Conservation (phyloP, 2,113 vertebrate species). For the Chlamydotis undulata region DNA sequence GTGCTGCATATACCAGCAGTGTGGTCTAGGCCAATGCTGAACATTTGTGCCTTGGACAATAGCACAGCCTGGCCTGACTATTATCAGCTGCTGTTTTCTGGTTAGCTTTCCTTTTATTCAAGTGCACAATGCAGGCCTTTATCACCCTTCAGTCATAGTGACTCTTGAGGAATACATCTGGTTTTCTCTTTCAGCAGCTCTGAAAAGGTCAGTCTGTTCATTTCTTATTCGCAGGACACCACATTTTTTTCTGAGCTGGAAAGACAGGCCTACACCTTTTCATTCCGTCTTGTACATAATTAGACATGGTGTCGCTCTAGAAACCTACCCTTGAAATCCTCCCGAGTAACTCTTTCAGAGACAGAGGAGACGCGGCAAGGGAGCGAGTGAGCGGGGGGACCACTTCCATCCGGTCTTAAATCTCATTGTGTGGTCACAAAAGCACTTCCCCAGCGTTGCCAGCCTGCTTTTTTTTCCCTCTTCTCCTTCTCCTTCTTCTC, state of each 20-base stretch:
- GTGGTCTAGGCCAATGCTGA: slow-evolving; percentile 84
- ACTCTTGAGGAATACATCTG: slow-evolving; percentile 88
- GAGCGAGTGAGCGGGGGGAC: not conserved
- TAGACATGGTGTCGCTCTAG: slow-evolving; percentile 78
- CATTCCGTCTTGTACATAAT: slow-evolving; percentile 78
- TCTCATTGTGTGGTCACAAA: slow-evolving; percentile 65
- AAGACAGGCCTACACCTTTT: slow-evolving; percentile 83
- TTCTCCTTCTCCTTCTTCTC: slow-evolving; percentile 12
- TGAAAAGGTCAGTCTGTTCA: slow-evolving; percentile 86
- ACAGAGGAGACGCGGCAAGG: not conserved
- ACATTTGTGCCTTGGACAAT: slow-evolving; percentile 83
- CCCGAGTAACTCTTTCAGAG: slow-evolving; percentile 69
- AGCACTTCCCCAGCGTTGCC: not conserved
- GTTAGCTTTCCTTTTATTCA: slow-evolving; percentile 84
- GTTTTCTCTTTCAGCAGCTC: slow-evolving; percentile 85
- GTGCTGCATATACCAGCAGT: slow-evolving; percentile 75
- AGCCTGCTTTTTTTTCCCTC: slow-evolving; percentile 6
- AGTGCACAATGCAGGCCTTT: slow-evolving; percentile 82
- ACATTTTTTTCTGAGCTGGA: slow-evolving; percentile 77
- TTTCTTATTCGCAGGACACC: slow-evolving; percentile 83
- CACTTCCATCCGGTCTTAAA: slow-evolving; percentile 57
- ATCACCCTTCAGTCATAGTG: slow-evolving; percentile 84
- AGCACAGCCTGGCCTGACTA: slow-evolving; percentile 83
- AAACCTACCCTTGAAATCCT: slow-evolving; percentile 74
- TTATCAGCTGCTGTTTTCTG: slow-evolving; percentile 87